Percentiles rank a stretch among this genome's conserved stretches.
Evolutionary conservation across 2,888 invertebrate genomes (phyloP).

Genomic region (Callinectes sapidus): DNA sequence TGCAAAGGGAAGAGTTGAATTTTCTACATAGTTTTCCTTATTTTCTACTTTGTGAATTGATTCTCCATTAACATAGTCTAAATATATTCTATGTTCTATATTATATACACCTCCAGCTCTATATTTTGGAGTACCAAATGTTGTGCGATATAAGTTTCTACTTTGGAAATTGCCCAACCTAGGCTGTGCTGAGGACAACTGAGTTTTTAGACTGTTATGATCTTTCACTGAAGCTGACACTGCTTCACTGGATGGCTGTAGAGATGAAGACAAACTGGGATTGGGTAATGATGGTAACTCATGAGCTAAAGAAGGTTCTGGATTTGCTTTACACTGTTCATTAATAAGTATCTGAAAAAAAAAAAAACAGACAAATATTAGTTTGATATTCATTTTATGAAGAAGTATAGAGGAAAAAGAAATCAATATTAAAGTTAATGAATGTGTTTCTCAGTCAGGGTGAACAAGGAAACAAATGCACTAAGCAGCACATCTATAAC

Average conservation of each 20-base stretch:
- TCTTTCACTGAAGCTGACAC: constrained; percentile 4
- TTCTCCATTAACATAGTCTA: constrained; percentile 2
- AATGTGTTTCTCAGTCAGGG: neutral
- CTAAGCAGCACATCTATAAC: neutral
- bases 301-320: neutral
- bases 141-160: constrained; percentile 47
- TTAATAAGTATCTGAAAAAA: constrained; percentile 31
- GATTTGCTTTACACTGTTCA: neutral
- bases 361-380: neutral
- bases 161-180: neutral
- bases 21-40: constrained; percentile 31
- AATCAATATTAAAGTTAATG: neutral
- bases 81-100: constrained; percentile 1
- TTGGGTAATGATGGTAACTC: neutral
- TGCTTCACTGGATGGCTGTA: constrained; percentile 15
- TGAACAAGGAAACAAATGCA: neutral
- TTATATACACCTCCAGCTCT: constrained; percentile 22
- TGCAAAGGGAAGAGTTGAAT: neutral
- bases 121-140: neutral
- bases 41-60: constrained; percentile 32
- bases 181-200: constrained; percentile 19
- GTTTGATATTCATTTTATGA: neutral
- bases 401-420: neutral
- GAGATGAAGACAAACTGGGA: neutral
- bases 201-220: neutral